Conservation (phyloP, 2,888 invertebrate species). For the Campaea margaritaria region DNA sequence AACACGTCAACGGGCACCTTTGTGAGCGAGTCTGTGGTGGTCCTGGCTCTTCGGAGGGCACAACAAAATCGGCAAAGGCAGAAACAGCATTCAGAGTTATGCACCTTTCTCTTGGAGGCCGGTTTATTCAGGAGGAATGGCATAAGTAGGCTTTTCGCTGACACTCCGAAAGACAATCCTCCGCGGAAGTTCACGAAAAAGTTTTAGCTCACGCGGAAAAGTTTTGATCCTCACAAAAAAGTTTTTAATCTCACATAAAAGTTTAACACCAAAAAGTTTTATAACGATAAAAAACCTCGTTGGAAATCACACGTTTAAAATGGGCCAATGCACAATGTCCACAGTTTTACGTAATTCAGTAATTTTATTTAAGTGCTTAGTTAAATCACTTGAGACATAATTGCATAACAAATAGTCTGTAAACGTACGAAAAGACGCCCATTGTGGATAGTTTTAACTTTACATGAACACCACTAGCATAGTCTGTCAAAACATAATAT, state of each 20-base stretch:
- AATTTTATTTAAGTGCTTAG: slow-evolving; percentile 11
- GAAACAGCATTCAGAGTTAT: slow-evolving; percentile 62
- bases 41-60: slow-evolving; percentile 66
- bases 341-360: slow-evolving; percentile 24
- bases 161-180: slow-evolving; percentile 34
- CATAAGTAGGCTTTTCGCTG: slow-evolving; percentile 78
- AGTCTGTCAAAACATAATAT: slow-evolving; percentile 1
- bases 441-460: slow-evolving; percentile 57
- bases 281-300: too few relatives aligned
- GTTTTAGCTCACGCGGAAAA: too few relatives aligned
- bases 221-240: slow-evolving; percentile 6
- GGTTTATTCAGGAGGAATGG: slow-evolving; percentile 70
- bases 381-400: slow-evolving; percentile 51
- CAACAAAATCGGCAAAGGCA: slow-evolving; percentile 74
- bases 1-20: slow-evolving; percentile 74
- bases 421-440: slow-evolving; percentile 78
- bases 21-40: slow-evolving; percentile 68
- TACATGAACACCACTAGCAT: slow-evolving; percentile 20
- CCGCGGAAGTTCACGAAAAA: slow-evolving; percentile 14
- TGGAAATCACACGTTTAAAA: too few relatives aligned
- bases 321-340: slow-evolving; percentile 9
- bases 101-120: slow-evolving; percentile 72
- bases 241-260: slow-evolving; percentile 7
- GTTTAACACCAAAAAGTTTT: too few relatives aligned
- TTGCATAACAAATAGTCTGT: slow-evolving; percentile 76